Conservation (phyloP, 1,140 invertebrate genomes). For the Nylanderia fulva region DNA sequence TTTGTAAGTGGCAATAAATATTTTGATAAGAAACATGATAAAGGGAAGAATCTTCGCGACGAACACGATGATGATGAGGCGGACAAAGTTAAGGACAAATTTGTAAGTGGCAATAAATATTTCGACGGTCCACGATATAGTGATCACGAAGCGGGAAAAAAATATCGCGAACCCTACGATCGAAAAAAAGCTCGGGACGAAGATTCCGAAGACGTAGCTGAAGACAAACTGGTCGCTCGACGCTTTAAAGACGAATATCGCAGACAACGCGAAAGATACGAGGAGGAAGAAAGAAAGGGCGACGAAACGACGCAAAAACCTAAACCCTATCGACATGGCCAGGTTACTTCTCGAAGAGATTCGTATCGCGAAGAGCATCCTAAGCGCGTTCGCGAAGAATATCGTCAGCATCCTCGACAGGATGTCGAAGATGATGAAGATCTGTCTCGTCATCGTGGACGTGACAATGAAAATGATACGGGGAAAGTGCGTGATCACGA, state of each 20-base stretch:
- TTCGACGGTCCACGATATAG: background rate
- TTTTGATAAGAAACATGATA: background rate
- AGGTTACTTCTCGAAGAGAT: background rate
- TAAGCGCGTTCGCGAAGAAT: background rate
- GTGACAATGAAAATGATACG: background rate
- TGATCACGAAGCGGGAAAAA: background rate
- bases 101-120: background rate
- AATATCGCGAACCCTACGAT: background rate
- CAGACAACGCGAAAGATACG: background rate
- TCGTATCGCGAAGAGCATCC: background rate
- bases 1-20: too few species aligned
- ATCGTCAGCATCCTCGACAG: constrained; percentile 3
- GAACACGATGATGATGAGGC: background rate
- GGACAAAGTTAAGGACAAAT: background rate
- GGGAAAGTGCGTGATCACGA: constrained; percentile 1
- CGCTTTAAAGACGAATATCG: background rate
- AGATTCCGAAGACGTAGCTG: background rate
- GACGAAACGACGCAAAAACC: background rate
- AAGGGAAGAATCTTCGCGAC: background rate
- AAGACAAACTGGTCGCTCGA: background rate
- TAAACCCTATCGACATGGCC: background rate
- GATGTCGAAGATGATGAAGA: background rate
- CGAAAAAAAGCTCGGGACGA: background rate
- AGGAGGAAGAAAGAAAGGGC: background rate
- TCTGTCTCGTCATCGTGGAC: too few species aligned